Evolutionary conservation across 2,888 invertebrate species (phyloP).

Genomic region (Pecten maximus): DNA sequence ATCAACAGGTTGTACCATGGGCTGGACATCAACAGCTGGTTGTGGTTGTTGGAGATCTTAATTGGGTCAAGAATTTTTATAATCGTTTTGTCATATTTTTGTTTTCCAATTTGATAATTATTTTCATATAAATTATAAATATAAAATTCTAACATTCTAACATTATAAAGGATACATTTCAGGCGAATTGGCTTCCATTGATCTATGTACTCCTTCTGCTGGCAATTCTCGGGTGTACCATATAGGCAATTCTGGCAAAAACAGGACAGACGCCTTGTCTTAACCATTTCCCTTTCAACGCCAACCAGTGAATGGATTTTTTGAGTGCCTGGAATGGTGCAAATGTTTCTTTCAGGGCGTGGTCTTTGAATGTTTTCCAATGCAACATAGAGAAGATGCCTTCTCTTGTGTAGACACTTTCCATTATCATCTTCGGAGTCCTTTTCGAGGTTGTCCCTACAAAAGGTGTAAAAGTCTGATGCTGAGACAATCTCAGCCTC

Average conservation of each 20-base stretch:
- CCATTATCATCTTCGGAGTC: background rate
- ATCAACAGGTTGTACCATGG: too few relatives aligned
- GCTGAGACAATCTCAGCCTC: constrained; percentile 39
- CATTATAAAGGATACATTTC: constrained; percentile 44
- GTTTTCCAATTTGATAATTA: too few relatives aligned
- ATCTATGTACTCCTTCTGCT: constrained; percentile 15
- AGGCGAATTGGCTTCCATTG: constrained; percentile 26
- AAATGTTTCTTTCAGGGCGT: background rate
- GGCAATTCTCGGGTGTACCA: background rate
- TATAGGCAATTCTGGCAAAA: constrained; percentile 41
- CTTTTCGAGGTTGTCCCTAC: constrained; percentile 26
- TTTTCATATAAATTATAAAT: background rate
- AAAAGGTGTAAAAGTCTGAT: constrained; percentile 33
- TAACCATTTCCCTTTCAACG: constrained; percentile 37
- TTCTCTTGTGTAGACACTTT: constrained; percentile 42
- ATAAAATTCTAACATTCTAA: too few relatives aligned
- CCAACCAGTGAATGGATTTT: constrained; percentile 45
- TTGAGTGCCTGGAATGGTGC: constrained; percentile 40
- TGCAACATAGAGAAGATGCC: constrained; percentile 37
- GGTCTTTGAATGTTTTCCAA: constrained; percentile 37
- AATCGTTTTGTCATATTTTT: too few relatives aligned
- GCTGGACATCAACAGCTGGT: too few relatives aligned
- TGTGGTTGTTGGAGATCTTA: too few relatives aligned
- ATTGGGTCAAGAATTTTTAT: too few relatives aligned
- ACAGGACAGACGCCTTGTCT: constrained; percentile 49